Conservation (phyloP, 1,140 invertebrate species). For the Pectinophora gossypiella region DNA sequence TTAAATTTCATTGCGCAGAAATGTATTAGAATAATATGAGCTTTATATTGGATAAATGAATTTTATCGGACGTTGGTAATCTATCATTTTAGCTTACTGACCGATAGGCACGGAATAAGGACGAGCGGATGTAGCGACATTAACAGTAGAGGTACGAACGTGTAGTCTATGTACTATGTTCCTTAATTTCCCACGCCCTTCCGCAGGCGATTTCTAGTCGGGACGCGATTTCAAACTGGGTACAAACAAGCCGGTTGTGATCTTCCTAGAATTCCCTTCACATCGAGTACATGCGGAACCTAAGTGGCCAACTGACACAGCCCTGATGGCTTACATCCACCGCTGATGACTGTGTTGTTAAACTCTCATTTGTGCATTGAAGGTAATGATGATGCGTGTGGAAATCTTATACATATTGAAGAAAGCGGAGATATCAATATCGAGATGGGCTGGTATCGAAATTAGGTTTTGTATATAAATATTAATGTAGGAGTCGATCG, state of each 20-base stretch:
- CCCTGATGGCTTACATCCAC: background rate
- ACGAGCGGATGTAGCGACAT: background rate
- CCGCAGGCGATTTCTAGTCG: conserved; percentile 10
- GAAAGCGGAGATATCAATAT: background rate
- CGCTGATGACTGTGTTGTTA: background rate
- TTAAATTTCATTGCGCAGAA: too few relatives aligned
- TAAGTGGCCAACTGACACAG: conserved; percentile 37
- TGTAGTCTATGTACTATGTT: background rate
- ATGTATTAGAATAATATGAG: too few relatives aligned
- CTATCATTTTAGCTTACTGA: too few relatives aligned
- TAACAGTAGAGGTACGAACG: background rate
- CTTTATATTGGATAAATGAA: too few relatives aligned
- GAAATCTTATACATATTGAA: too few relatives aligned
- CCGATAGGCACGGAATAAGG: too few relatives aligned
- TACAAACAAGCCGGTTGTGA: conserved; percentile 17
- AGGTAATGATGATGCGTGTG: too few relatives aligned
- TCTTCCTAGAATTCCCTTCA: conserved; percentile 29
- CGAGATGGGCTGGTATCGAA: too few relatives aligned
- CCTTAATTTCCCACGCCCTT: background rate
- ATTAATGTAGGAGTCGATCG: too few relatives aligned
- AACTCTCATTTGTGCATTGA: background rate
- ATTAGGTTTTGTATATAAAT: too few relatives aligned
- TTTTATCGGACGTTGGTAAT: too few relatives aligned
- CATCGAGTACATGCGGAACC: conserved; percentile 38
- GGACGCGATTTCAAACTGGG: background rate